phyloP scores from a whole-genome alignment of 1,140 invertebrate genomes.

The Trichonephila clavata region DNA sequence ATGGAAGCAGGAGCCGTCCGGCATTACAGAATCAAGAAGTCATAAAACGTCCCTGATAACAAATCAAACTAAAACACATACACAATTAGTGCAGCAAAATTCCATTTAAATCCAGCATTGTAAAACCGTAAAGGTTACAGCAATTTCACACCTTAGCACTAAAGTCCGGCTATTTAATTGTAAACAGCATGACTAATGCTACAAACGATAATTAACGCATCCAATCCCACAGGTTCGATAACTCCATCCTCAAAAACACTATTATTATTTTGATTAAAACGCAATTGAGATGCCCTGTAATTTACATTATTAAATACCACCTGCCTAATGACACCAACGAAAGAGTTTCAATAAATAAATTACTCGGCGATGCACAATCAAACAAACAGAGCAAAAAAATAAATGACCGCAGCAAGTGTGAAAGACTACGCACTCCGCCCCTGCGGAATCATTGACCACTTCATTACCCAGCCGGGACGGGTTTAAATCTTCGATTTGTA shows the following conservation, averaged over 20 bases:
- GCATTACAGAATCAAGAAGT: too few relatives aligned
- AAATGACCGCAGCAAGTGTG: neutral
- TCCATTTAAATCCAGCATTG: too few relatives aligned
- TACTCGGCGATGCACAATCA: neutral
- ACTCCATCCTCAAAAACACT: neutral
- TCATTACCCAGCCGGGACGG: slow-evolving; percentile 16
- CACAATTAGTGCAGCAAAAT: too few relatives aligned
- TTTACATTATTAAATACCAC: neutral
- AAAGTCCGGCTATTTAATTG: too few relatives aligned
- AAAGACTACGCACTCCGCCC: neutral
- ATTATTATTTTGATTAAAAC: neutral
- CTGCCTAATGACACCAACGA: neutral
- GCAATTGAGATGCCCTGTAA: neutral
- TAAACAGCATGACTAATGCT: too few relatives aligned
- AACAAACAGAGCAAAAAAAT: neutral
- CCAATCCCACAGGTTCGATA: neutral
- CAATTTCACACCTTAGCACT: too few relatives aligned
- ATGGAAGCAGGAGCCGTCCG: too few relatives aligned
- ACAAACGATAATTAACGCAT: neutral
- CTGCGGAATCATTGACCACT: slow-evolving; percentile 13
- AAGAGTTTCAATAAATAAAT: slow-evolving; percentile 3
- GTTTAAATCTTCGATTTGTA: slow-evolving; percentile 58
- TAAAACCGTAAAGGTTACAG: too few relatives aligned
- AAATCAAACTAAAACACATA: too few relatives aligned
- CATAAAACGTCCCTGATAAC: too few relatives aligned